These are phyloP conservation scores for Entosphenus tridentatus DNA, from an alignment of 2,113 vertebrate genomes.

Conservation along the genomic window DNA sequence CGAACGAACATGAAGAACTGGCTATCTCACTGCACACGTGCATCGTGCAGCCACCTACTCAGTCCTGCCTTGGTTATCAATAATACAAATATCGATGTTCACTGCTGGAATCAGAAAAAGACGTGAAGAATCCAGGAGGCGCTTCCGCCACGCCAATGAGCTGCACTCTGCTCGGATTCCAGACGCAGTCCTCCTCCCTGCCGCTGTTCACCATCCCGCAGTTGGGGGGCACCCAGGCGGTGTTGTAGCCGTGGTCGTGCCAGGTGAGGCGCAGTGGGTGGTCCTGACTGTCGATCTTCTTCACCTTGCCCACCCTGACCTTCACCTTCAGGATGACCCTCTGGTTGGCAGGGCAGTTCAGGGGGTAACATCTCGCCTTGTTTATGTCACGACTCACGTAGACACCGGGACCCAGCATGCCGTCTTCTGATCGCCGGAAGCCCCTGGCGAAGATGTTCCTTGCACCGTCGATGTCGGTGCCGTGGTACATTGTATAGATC, in stretches of 20 bases:
- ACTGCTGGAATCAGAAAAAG: too few relatives aligned
- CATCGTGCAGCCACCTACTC: too few relatives aligned
- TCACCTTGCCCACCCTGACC: constrained; percentile 15
- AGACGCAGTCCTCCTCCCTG: constrained; percentile 25
- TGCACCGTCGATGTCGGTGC: constrained; percentile 11
- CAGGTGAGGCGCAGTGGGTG: constrained; percentile 18
- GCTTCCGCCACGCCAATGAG: constrained; percentile 9
- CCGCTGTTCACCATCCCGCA: constrained; percentile 20
- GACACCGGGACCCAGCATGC: constrained; percentile 23
- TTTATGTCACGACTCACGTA: constrained; percentile 21
- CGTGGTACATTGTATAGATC: constrained; percentile 21
- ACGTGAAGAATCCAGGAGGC: too few relatives aligned
- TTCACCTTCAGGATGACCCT: constrained; percentile 14
- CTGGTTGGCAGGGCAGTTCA: fast-evolving
- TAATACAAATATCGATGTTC: too few relatives aligned
- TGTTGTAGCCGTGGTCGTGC: constrained; percentile 7
- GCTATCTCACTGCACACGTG: too few relatives aligned
- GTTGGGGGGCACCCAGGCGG: constrained; percentile 14
- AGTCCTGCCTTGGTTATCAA: too few relatives aligned
- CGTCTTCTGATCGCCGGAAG: constrained; percentile 3
- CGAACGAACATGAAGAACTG: too few relatives aligned
- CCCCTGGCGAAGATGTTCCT: not conserved
- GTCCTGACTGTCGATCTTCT: constrained; percentile 13
- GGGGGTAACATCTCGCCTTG: constrained; percentile 22
- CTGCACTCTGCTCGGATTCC: constrained; percentile 13